Base-by-base conservation (phyloP, 2,113 vertebrate species). In the Passer domesticus region DNA sequence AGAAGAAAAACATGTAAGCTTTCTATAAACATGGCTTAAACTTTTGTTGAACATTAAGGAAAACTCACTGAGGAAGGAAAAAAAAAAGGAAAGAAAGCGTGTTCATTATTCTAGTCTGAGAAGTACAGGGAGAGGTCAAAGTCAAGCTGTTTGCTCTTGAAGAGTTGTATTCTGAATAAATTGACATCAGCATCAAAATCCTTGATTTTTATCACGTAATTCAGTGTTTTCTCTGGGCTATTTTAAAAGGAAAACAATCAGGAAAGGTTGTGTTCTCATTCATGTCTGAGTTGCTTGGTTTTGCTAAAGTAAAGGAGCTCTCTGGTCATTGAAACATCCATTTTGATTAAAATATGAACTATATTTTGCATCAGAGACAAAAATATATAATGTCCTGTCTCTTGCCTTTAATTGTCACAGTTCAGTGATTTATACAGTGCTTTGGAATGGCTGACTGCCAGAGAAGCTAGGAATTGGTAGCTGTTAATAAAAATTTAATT, bases 321-420 rank as follows among this genome's bases (percentile, higher is more conserved):
- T 87, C 1, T 56, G 58, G 60, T 75, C 68, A 76, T 31, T 80
- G 52, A 84, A 88, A 94, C 66, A 79, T 44, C 31, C 64, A 53
- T 88, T 96, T 90, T 72, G 47, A 55, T 83, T 77, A 55, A 87
- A 90, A 70, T 78, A 43, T 67, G 43, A 87, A 47, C 70, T n/a
- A 8, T 87, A 63, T 89, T 92, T 85, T 91, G 27, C 52, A 70
- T 85, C 58, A 87, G 73, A 91, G 27, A 76, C 37, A 80, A 90
- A 90, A 91, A 94, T 73, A 44, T 50, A 55, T 81, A 77, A 63
- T 88, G 53, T 22, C 33, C 30, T 55, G 15, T 87, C 25, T 92
- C 87, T 93, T 95, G 28, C 78, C 56, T 94, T 93, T 91, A 95
- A 83, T 96, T 95, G 75, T 83, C 92, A 76, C 81, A 93, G 72